A percentile compares a stretch with the other conserved stretches of the same genome.
Conservation (phyloP, 1,140 invertebrate genomes). For the Zaprionus gabonicus region DNA sequence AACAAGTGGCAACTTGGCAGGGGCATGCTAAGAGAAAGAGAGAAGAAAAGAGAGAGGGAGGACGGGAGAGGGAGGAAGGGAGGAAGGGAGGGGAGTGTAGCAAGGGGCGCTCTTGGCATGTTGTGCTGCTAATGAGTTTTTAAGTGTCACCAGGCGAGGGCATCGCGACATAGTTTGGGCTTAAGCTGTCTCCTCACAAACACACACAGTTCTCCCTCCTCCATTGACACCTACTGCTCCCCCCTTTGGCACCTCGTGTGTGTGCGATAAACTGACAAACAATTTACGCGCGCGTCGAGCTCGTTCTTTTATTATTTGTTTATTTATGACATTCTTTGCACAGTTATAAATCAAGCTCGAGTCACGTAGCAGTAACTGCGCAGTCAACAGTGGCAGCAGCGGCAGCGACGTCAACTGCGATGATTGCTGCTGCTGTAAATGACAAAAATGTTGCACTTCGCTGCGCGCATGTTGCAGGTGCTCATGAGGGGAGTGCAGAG, state of each 20-base stretch:
- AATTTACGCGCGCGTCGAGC: constrained; percentile 21
- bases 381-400: background rate
- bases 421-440: background rate
- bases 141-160: constrained; percentile 30
- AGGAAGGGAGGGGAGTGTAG: background rate
- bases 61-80: background rate
- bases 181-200: constrained; percentile 10
- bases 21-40: background rate
- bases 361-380: constrained; percentile 29
- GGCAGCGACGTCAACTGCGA: background rate
- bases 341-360: constrained; percentile 47
- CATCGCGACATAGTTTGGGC: constrained; percentile 20
- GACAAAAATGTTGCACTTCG: background rate
- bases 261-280: constrained; percentile 36
- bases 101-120: background rate
- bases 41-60: too few relatives aligned
- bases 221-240: background rate
- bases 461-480: background rate
- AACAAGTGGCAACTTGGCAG: constrained; percentile 40
- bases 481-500: background rate
- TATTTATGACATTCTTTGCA: constrained; percentile 37
- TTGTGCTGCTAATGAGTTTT: constrained; percentile 48
- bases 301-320: constrained; percentile 35
- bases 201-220: background rate
- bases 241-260: background rate